phyloP scores from a whole-genome alignment of 2,888 invertebrate species.

The Liodrosophila aerea region DNA sequence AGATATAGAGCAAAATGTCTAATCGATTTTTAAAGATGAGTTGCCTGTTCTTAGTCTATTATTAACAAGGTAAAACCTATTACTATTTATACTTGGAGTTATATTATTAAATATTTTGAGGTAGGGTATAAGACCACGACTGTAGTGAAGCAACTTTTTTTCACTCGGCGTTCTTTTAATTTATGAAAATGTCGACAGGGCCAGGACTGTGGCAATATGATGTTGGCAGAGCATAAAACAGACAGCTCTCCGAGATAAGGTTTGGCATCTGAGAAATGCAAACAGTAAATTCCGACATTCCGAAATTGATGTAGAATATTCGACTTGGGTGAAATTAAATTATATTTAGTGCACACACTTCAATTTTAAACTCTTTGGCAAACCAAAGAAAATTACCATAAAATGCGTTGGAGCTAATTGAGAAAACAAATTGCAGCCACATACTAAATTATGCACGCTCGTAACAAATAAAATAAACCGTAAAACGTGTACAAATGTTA shows the following conservation, averaged over 20 bases:
- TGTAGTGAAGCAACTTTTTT: too few species aligned
- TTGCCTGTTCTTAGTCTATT: too few species aligned
- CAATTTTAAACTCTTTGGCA: too few species aligned
- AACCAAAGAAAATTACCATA: conserved; percentile 9
- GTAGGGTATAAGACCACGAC: neutral
- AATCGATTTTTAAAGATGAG: too few species aligned
- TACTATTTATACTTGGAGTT: too few species aligned
- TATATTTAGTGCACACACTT: too few species aligned
- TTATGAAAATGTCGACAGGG: conserved; percentile 66
- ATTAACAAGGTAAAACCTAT: too few species aligned
- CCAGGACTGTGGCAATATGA: conserved; percentile 1
- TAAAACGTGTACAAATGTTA: conserved; percentile 40
- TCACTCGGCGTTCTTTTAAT: conserved; percentile 63
- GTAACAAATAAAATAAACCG: conserved; percentile 46
- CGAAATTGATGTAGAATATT: too few species aligned
- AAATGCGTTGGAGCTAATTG: conserved; percentile 37
- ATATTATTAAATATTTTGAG: neutral
- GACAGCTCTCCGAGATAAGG: too few species aligned
- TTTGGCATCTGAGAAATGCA: too few species aligned
- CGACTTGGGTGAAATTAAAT: too few species aligned
- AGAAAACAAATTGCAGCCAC: conserved; percentile 39
- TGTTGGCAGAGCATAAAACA: neutral
- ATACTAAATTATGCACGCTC: conserved; percentile 43
- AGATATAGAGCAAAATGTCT: neutral
- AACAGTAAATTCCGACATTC: too few species aligned